Base-by-base conservation (phyloP, 2,888 invertebrate genomes). In the Stenoptilia bipunctidactyla region DNA sequence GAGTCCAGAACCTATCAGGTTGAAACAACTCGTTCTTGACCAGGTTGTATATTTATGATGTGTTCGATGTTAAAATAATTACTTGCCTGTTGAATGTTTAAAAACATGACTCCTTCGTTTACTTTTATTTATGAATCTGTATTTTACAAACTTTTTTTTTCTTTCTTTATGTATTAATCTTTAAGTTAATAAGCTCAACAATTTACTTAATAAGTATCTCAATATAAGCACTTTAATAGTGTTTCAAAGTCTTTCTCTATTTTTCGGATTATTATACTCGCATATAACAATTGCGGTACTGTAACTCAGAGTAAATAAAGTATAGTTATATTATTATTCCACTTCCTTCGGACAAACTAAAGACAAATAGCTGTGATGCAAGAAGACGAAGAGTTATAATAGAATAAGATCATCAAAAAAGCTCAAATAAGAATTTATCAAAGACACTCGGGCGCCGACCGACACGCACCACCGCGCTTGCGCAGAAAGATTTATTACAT, bases 401-500 rank as follows among this genome's bases (percentile, higher is more conserved):
- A 49, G 58, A 70, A 72, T 70, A 67, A 75, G 71, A 66, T 55
- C 53, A 67, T 66, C 58, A 44, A 67, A 68, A 67, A 70, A 61
- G 56, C 61, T 60, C 61, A 60, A 66, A 67, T 68, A 61, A 62
- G 70, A 70, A 73, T 75, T 68, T 68, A 73, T 76, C 67, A 74
- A 66, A 30, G 4, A 30, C 3, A 12, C 30, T 9, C 30, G 66
- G 66, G 70, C 68, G 69, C 67, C 66, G 71, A 59, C 63, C 60
- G 57, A 56, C 53, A 53, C 56, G 55, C 51, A 53, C 51, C 52
- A 53, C 40, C 59, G 61, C 60, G 62, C 61, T 48, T 54, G 61
- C 63, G 60, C 58, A 59, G 51, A 40, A 47, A 60, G 74, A 80
- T 80, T 80, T 76, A 82, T 82, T 63, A 65, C 71, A 61, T 70